phyloP scores from a whole-genome alignment of 1,140 invertebrate species.

The Sycophila sp. region DNA sequence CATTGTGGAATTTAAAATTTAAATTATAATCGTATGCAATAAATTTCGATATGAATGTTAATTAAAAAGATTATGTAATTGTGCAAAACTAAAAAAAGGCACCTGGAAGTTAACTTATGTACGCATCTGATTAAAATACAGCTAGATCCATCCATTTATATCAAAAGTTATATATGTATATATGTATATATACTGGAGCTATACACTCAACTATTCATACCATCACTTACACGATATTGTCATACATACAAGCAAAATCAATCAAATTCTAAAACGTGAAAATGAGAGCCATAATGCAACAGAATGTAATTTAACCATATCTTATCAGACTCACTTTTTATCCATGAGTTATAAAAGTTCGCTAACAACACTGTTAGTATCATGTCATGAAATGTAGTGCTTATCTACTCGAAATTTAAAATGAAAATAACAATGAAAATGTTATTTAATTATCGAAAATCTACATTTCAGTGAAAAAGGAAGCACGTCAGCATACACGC shows the following conservation, averaged over 20 bases:
- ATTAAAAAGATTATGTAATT: slow-evolving; percentile 16
- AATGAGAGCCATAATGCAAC: slow-evolving; percentile 37
- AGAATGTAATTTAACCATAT: not conserved
- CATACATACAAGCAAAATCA: slow-evolving; percentile 23
- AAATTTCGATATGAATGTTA: slow-evolving; percentile 1
- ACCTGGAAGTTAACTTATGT: slow-evolving; percentile 36
- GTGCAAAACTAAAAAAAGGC: slow-evolving; percentile 34
- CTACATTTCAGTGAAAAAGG: slow-evolving; percentile 38
- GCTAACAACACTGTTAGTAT: slow-evolving; percentile 8
- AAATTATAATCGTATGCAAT: not conserved
- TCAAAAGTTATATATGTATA: slow-evolving; percentile 32
- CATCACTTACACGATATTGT: slow-evolving; percentile 25
- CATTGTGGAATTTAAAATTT: not conserved
- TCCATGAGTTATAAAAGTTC: slow-evolving; percentile 8
- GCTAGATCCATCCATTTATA: slow-evolving; percentile 24
- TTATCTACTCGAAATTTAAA: slow-evolving; percentile 15
- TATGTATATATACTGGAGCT: slow-evolving; percentile 12
- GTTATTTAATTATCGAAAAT: slow-evolving; percentile 23
- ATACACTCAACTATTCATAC: slow-evolving; percentile 26
- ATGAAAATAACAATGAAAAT: slow-evolving; percentile 21
- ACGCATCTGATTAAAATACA: slow-evolving; percentile 31
- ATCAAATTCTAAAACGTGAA: slow-evolving; percentile 28
- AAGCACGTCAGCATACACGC: slow-evolving; percentile 36
- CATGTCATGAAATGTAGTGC: slow-evolving; percentile 9
- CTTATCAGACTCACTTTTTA: slow-evolving; percentile 17